These are phyloP conservation scores for Clupea harengus DNA, from an alignment of 2,113 vertebrate genomes.

Conservation along the genomic window DNA sequence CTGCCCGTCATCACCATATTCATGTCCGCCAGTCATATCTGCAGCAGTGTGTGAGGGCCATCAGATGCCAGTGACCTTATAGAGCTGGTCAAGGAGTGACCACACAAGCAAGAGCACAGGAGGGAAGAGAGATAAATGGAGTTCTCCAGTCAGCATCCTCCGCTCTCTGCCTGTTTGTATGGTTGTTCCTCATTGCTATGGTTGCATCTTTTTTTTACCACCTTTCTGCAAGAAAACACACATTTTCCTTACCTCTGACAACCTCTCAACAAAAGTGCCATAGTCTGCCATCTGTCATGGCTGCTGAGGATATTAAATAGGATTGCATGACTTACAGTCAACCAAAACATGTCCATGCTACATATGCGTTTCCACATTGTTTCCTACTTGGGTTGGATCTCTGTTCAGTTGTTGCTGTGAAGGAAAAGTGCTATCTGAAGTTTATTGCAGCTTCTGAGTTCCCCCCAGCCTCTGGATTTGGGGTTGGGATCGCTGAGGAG, in stretches of 20 bases:
- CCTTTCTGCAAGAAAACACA: background rate
- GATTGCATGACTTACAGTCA: background rate
- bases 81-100: background rate
- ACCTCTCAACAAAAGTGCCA: background rate
- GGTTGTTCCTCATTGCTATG: too few species aligned
- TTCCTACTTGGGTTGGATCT: background rate
- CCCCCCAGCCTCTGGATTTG: background rate
- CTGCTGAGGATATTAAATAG: background rate
- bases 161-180: too few species aligned
- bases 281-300: background rate
- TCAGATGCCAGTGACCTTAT: background rate
- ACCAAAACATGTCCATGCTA: background rate
- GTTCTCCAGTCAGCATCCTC: background rate
- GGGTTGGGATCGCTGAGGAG: background rate
- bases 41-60: background rate
- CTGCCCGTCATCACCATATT: background rate
- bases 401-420: background rate
- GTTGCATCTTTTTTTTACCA: background rate
- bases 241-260: background rate
- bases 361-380: background rate
- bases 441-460: background rate
- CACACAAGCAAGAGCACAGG: background rate
- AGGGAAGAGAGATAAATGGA: background rate
- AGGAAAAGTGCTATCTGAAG: background rate
- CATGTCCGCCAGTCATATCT: background rate